These are phyloP conservation scores for Pampus argenteus DNA, from an alignment of 2,797 vertebrate genomes.

Conservation along the genomic window DNA sequence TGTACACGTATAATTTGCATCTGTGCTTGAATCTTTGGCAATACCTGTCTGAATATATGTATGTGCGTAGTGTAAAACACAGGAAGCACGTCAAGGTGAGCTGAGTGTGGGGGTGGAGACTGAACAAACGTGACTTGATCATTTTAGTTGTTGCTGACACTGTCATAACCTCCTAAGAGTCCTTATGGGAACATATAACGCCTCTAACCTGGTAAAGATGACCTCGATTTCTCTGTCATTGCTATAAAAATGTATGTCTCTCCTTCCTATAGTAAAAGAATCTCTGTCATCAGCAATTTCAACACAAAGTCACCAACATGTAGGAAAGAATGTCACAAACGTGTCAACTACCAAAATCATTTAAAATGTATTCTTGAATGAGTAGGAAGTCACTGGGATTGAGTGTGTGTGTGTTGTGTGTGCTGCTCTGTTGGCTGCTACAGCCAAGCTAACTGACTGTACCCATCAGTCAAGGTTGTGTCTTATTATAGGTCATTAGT, in stretches of 20 bases:
- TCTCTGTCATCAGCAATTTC: background rate
- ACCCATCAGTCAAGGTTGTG: conserved; percentile 79
- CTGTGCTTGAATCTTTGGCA: background rate
- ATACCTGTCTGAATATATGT: background rate
- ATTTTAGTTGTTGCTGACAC: conserved; percentile 32
- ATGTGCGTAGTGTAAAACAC: conserved; percentile 7
- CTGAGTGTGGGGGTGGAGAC: conserved; percentile 15
- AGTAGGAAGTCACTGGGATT: background rate
- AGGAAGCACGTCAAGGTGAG: conserved; percentile 58
- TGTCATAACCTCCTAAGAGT: background rate
- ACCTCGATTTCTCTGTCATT: background rate
- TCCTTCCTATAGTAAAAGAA: background rate
- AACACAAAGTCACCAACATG: background rate
- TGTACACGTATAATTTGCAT: background rate
- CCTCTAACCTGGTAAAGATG: background rate
- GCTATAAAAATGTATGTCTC: background rate
- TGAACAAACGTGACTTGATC: conserved; percentile 23
- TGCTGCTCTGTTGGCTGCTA: conserved; percentile 50
- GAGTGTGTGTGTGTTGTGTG: conserved; percentile 8
- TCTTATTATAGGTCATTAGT: conserved; percentile 81
- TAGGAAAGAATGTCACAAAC: background rate
- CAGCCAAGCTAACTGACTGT: conserved; percentile 70
- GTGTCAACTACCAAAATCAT: background rate
- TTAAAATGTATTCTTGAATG: background rate
- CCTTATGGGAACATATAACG: conserved; percentile 2